phyloP scores from a whole-genome alignment of 2,113 vertebrate genomes.

The Plotosus lineatus region DNA sequence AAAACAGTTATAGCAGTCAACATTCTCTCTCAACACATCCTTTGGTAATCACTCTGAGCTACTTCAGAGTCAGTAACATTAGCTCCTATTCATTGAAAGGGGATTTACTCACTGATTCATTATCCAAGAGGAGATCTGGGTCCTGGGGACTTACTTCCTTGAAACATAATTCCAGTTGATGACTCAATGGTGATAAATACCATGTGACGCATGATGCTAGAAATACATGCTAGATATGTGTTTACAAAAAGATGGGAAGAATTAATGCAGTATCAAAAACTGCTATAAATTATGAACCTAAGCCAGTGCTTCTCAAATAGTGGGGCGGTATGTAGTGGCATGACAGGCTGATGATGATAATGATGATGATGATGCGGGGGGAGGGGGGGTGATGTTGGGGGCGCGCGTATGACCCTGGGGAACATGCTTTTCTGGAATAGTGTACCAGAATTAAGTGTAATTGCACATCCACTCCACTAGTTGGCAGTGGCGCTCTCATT shows the following conservation, averaged over 20 bases:
- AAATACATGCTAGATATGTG: too few relatives aligned
- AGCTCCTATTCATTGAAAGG: conserved; percentile 17
- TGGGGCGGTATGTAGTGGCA: too few relatives aligned
- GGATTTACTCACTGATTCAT: neutral
- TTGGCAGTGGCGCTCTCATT: too few relatives aligned
- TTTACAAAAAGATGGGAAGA: neutral
- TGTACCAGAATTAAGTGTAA: too few relatives aligned
- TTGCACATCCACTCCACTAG: too few relatives aligned
- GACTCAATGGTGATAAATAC: neutral
- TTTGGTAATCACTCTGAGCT: neutral
- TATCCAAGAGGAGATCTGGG: neutral
- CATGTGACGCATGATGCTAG: neutral
- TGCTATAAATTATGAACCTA: neutral
- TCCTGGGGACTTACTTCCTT: neutral
- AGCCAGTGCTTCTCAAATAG: too few relatives aligned
- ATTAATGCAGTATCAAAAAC: neutral
- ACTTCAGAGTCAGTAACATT: conserved; percentile 12
- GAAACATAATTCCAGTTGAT: neutral
- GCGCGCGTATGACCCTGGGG: too few relatives aligned
- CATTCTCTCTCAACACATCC: neutral
- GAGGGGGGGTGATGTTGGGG: too few relatives aligned
- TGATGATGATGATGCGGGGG: too few relatives aligned
- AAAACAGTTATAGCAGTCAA: conserved; percentile 1
- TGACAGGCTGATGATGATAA: too few relatives aligned
- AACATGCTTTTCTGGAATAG: too few relatives aligned